Conservation (phyloP, 2,797 vertebrate genomes). For the Cryptoblepharus egeriae region DNA sequence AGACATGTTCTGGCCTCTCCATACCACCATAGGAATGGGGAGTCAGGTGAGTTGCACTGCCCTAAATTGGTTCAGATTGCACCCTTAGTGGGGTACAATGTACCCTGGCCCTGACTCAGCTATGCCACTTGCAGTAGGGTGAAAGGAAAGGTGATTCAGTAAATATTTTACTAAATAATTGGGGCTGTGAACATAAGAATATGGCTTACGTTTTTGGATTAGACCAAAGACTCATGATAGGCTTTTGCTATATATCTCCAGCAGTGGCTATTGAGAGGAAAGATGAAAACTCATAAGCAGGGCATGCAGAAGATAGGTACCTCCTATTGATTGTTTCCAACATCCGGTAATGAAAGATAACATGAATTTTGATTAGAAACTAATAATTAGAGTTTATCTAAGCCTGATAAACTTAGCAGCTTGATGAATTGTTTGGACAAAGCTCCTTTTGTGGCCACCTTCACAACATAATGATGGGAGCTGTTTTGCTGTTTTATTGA, state of each 20-base stretch:
- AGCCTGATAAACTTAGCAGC: background rate
- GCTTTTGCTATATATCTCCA: background rate
- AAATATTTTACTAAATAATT: background rate
- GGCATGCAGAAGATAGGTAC: background rate
- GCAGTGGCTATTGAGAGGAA: background rate
- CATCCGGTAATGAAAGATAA: background rate
- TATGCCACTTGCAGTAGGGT: too few relatives aligned
- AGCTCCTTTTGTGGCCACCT: background rate
- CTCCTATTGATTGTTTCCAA: background rate
- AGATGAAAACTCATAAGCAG: background rate
- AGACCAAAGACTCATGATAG: background rate
- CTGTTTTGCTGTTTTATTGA: background rate
- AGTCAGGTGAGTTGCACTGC: too few relatives aligned
- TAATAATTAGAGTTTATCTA: background rate
- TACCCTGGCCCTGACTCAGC: too few relatives aligned
- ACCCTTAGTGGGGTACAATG: too few relatives aligned
- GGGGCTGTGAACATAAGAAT: background rate
- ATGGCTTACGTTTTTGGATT: background rate
- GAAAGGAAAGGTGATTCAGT: too few relatives aligned
- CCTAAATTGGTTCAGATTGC: too few relatives aligned
- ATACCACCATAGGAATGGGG: too few relatives aligned
- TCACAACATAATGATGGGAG: too few relatives aligned
- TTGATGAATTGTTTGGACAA: background rate
- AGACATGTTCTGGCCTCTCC: too few relatives aligned
- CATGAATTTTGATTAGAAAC: too few relatives aligned